Evolutionary conservation across 2,888 invertebrate genomes (phyloP).

Genomic region (Drosophila paranaensis): DNA sequence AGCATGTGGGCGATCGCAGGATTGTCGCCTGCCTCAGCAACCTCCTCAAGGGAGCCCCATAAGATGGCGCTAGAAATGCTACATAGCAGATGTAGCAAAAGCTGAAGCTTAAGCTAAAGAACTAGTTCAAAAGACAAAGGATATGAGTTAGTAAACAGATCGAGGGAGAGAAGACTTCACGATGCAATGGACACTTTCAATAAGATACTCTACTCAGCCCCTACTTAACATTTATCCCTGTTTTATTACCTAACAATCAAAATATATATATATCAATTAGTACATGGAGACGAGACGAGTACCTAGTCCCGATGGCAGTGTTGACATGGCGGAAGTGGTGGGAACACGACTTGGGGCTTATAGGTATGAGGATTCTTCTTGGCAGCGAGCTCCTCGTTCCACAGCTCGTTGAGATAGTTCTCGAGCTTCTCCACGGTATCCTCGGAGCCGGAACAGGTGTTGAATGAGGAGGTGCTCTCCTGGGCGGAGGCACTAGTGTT

Average conservation of each 20-base stretch:
- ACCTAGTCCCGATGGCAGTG: slow-evolving; percentile 36
- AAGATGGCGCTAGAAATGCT: slow-evolving; percentile 39
- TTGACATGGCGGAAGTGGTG: slow-evolving; percentile 22
- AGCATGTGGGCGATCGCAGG: slow-evolving; percentile 67
- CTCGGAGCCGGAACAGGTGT: slow-evolving; percentile 42
- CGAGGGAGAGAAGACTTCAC: no score
- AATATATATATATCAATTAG: neutral
- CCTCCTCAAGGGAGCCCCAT: neutral
- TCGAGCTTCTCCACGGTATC: slow-evolving; percentile 58
- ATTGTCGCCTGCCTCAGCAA: slow-evolving; percentile 21
- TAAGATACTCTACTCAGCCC: neutral
- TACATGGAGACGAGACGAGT: neutral
- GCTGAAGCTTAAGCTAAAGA: neutral
- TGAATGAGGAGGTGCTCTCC: slow-evolving; percentile 22
- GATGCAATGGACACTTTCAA: no score
- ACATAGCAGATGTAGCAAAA: neutral
- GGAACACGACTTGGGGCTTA: slow-evolving; percentile 9
- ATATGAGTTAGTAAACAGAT: neutral
- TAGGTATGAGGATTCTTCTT: slow-evolving; percentile 41
- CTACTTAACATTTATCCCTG: neutral
- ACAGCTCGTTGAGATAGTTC: slow-evolving; percentile 61
- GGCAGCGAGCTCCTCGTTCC: slow-evolving; percentile 64
- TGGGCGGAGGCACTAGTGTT: neutral
- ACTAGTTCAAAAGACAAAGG: neutral
- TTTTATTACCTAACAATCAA: neutral